Conservation (phyloP, 2,888 invertebrate genomes). For the Hydriomena furcata region DNA sequence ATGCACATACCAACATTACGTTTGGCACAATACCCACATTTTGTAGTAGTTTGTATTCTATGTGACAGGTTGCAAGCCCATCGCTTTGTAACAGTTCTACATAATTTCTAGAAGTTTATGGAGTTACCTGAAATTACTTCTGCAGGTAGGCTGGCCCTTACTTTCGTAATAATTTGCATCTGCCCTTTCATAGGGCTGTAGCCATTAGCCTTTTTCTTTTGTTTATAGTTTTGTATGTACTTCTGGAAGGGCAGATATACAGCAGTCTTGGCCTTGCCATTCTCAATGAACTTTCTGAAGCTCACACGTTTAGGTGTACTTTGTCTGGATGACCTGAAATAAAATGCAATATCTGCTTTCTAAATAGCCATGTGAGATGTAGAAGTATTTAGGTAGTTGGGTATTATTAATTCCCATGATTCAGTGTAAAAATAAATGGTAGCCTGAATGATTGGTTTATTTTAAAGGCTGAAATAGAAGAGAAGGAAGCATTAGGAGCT, state of each 20-base stretch:
- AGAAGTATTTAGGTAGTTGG: too few relatives aligned
- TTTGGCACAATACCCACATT: too few relatives aligned
- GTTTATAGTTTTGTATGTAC: constrained; percentile 70
- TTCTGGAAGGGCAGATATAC: constrained; percentile 87
- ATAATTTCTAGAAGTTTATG: too few relatives aligned
- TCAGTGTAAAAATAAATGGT: not conserved
- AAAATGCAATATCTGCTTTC: too few relatives aligned
- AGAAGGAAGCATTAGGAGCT: constrained; percentile 16
- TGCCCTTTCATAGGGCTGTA: constrained; percentile 72
- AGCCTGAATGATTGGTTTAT: not conserved
- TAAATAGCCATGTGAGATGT: too few relatives aligned
- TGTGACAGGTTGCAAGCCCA: too few relatives aligned
- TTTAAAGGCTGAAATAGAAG: constrained; percentile 6
- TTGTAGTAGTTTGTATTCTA: too few relatives aligned
- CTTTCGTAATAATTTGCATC: constrained; percentile 60
- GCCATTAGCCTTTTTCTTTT: constrained; percentile 63
- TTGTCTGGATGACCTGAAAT: constrained; percentile 57
- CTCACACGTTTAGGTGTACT: constrained; percentile 78
- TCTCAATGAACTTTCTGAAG: constrained; percentile 74
- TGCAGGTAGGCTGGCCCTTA: constrained; percentile 63
- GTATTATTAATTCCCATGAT: not conserved
- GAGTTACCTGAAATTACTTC: constrained; percentile 64
- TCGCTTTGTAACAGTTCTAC: too few relatives aligned
- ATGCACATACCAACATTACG: too few relatives aligned
- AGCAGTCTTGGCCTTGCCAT: constrained; percentile 71